A percentile compares a stretch with the other conserved stretches of the same genome.
Evolutionary conservation across 2,113 vertebrate species (phyloP).

Genomic region (Nettapus auritus): DNA sequence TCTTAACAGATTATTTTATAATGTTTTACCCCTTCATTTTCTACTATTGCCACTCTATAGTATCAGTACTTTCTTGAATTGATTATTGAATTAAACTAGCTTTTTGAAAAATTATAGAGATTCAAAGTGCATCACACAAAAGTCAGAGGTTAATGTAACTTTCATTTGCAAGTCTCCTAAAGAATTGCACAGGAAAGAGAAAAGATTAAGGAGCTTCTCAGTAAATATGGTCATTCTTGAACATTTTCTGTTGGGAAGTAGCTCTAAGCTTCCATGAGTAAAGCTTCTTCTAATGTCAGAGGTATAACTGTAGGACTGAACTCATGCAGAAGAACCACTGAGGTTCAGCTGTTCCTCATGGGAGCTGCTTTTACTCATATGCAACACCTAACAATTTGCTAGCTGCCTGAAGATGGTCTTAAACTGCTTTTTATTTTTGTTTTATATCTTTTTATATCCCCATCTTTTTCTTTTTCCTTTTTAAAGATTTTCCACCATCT

Average conservation of each 20-base stretch:
- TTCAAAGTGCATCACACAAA: not conserved
- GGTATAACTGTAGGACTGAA: not conserved
- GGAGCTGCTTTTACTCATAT: not conserved
- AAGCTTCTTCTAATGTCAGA: not conserved
- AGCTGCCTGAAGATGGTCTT: not conserved
- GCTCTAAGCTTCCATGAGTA: not conserved
- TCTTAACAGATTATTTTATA: not conserved
- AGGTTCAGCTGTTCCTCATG: not conserved
- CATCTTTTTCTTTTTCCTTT: not conserved
- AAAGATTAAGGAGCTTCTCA: not conserved
- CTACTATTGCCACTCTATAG: not conserved
- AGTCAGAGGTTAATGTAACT: not conserved
- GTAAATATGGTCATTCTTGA: not conserved
- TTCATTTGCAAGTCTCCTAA: not conserved
- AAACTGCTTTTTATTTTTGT: not conserved
- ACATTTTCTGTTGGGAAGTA: not conserved
- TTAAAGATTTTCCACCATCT: not conserved
- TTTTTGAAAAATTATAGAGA: not conserved
- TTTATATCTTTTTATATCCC: not conserved
- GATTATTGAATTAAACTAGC: not conserved
- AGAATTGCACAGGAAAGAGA: not conserved
- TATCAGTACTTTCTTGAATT: not conserved
- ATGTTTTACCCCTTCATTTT: not conserved
- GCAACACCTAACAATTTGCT: not conserved
- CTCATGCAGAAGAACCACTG: not conserved